Evolutionary conservation across 2,113 vertebrate genomes (phyloP).

Genomic region (Chelonoidis abingdonii): DNA sequence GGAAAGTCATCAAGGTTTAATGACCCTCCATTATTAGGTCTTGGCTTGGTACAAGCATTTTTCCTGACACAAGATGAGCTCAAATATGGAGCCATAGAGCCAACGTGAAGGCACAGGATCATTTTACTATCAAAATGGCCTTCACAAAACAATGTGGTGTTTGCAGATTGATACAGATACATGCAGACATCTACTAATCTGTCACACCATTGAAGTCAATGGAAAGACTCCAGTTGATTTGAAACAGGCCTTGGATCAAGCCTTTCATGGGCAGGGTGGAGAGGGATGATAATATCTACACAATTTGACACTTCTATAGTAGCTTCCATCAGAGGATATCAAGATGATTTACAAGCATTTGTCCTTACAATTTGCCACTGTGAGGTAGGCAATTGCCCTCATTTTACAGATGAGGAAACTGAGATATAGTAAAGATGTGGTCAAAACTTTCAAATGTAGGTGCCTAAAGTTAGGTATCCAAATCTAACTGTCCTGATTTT

Average conservation of each 20-base stretch:
- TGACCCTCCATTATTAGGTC: neutral
- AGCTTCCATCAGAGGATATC: neutral
- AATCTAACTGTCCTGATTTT: neutral
- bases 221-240: neutral
- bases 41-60: neutral
- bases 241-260: neutral
- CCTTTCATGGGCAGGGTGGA: neutral
- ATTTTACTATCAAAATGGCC: neutral
- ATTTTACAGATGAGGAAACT: neutral
- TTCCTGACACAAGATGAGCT: neutral
- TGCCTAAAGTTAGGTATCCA: neutral
- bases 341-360: neutral
- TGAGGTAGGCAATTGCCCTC: neutral
- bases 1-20: neutral
- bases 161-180: neutral
- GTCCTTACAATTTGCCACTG: neutral
- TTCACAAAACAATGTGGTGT: neutral
- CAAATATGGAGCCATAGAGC: neutral
- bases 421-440: neutral
- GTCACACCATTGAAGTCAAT: neutral
- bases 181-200: neutral
- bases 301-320: neutral
- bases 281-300: neutral
- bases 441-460: neutral
- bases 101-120: neutral